phyloP scores from a whole-genome alignment of 2,888 invertebrate species.

The Drosophila subquinaria region DNA sequence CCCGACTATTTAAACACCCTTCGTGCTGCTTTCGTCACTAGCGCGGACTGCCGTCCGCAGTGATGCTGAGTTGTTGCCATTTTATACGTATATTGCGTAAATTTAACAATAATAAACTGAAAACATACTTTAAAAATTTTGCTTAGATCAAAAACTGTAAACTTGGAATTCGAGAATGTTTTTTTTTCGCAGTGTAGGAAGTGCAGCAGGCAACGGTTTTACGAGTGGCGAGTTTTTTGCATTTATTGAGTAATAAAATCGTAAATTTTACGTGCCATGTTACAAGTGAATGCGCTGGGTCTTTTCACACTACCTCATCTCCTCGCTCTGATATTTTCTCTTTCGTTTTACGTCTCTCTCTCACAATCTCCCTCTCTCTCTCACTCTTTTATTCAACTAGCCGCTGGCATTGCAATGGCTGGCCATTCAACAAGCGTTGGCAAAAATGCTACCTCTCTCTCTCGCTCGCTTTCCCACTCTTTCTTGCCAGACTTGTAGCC shows the following conservation, averaged over 20 bases:
- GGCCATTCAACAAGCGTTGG: conserved; percentile 71
- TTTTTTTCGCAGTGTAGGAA: not conserved
- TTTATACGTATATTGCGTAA: too few relatives aligned
- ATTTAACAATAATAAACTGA: too few relatives aligned
- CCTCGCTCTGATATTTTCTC: not conserved
- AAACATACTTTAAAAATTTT: too few relatives aligned
- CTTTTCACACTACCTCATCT: not conserved
- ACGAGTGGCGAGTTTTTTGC: conserved; percentile 74
- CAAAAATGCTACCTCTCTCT: conserved; percentile 31
- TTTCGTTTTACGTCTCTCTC: not conserved
- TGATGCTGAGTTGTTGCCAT: too few relatives aligned
- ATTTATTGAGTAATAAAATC: conserved; percentile 81
- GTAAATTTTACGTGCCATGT: conserved; percentile 74
- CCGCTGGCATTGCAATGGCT: conserved; percentile 62
- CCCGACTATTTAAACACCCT: too few relatives aligned
- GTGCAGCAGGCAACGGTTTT: conserved; percentile 55
- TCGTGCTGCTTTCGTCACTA: too few relatives aligned
- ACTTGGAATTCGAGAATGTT: too few relatives aligned
- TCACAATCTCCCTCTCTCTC: not conserved
- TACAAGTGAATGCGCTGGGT: conserved; percentile 66
- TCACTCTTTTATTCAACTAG: not conserved
- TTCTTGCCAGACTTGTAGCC: not conserved
- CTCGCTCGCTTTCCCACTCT: not conserved
- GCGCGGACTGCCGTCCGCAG: too few relatives aligned
- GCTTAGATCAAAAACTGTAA: too few relatives aligned